Evolutionary conservation across 2,888 invertebrate species (phyloP), one percentile per base, ranked within the genome.

Genomic region (Pecten maximus): DNA sequence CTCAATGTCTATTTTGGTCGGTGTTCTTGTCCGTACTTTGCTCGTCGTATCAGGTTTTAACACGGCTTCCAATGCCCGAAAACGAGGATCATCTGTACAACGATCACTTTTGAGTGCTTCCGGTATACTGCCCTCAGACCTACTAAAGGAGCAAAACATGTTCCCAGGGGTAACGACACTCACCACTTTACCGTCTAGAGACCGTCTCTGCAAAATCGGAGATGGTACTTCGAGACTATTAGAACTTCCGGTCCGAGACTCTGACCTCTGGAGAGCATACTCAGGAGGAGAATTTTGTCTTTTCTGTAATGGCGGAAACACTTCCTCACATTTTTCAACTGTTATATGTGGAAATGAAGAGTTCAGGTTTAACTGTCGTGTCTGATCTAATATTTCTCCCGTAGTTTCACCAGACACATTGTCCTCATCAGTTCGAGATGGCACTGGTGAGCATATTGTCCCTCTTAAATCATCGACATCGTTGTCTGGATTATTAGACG

Each of bases 241-340:
- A 40, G 89, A 87, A 40, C 91, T 92, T 23, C 89, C 91, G 40
- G 89, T 88, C 44, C 91, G 89, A 8, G 91, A 91, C 40, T 89
- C 88, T n/a, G 89, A 87, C 19, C 40, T 86, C 10, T 87, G 60
- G 40, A 48, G 74, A 19, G 90, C 89, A 60, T 90, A 90, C 48
- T 90, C 90, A 8, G 91, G 91, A 12, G 89, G 88, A 54, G 88
- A 54, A 19, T 39, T 23, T 12, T 88, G 91, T 19, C 88, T 48
- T 40, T 88, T 90, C 23, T 86, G 48, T 48, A 91, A 40, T 12
- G 90, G 90, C 2, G 91, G 91, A 0, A 91, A 48, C 87, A 87
- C 88, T 74, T 92, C 91, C 39, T 92, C 91, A 91, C 91, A 92
- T 86, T 89, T 90, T 87, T 92, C 90, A 2, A 92, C 91, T 23